phyloP scores from a whole-genome alignment of 2,888 invertebrate genomes.

The Plusia festucae region DNA sequence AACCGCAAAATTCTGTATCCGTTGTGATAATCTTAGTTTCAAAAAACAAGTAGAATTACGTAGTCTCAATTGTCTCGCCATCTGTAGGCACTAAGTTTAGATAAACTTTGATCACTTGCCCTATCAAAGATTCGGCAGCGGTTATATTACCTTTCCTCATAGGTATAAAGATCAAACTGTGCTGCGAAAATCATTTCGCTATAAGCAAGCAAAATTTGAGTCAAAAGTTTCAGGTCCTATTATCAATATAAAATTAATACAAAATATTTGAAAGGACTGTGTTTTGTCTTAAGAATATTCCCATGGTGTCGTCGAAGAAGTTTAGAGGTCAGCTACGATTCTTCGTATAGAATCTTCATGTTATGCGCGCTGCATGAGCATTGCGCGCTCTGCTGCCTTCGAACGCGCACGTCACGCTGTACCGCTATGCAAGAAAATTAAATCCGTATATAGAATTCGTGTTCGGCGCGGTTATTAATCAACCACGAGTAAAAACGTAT shows the following conservation, averaged over 20 bases:
- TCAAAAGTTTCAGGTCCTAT: background rate
- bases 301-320: slow-evolving; percentile 47
- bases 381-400: slow-evolving; percentile 78
- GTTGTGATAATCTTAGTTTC: no score
- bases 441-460: slow-evolving; percentile 52
- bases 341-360: slow-evolving; percentile 59
- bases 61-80: background rate
- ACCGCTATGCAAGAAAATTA: slow-evolving; percentile 69
- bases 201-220: background rate
- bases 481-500: slow-evolving; percentile 66
- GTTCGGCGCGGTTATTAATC: slow-evolving; percentile 66
- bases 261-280: slow-evolving; percentile 30
- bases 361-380: slow-evolving; percentile 68
- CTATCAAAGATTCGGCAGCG: background rate
- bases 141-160: background rate
- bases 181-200: background rate
- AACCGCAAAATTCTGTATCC: no score
- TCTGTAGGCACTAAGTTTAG: background rate
- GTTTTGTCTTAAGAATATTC: slow-evolving; percentile 42
- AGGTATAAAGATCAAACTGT: background rate
- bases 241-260: slow-evolving; percentile 9
- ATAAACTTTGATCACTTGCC: background rate
- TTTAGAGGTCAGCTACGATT: slow-evolving; percentile 70
- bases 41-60: background rate
- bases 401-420: slow-evolving; percentile 77